These are phyloP conservation scores for Bombus waltoni DNA, from an alignment of 1,140 invertebrate species.

Conservation along the genomic window DNA sequence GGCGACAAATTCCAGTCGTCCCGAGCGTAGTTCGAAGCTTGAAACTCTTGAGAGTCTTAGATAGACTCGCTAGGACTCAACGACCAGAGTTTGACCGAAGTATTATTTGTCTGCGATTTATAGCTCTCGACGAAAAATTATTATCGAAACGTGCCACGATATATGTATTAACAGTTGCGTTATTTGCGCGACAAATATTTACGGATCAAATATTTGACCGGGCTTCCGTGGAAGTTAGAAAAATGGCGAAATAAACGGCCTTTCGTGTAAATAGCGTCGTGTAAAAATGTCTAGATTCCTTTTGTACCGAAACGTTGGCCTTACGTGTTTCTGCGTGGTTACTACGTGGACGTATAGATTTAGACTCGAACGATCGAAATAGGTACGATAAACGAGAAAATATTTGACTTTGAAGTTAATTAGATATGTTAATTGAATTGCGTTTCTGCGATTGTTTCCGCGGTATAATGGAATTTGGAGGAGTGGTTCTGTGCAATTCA, in stretches of 20 bases:
- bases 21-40: too few species aligned
- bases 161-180: not conserved
- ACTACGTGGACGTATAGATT: not conserved
- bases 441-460: not conserved
- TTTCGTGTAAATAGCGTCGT: not conserved
- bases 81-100: not conserved
- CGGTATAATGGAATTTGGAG: not conserved
- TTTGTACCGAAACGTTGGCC: not conserved
- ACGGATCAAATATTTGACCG: constrained; percentile 16
- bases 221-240: constrained; percentile 10
- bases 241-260: constrained; percentile 12
- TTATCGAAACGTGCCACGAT: not conserved
- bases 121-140: too few species aligned
- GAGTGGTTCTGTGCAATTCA: not conserved
- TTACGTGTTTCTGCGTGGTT: not conserved
- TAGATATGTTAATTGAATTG: constrained; percentile 15
- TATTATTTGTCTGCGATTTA: not conserved
- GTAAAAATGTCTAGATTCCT: not conserved
- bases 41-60: too few species aligned
- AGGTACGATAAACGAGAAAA: not conserved
- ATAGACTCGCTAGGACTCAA: not conserved
- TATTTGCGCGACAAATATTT: constrained; percentile 22
- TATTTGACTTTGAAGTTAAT: constrained; percentile 20
- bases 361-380: not conserved
- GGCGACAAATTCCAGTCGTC: too few species aligned